Base-by-base conservation (phyloP, 2,888 invertebrate genomes). In the Amphiduros pacificus region DNA sequence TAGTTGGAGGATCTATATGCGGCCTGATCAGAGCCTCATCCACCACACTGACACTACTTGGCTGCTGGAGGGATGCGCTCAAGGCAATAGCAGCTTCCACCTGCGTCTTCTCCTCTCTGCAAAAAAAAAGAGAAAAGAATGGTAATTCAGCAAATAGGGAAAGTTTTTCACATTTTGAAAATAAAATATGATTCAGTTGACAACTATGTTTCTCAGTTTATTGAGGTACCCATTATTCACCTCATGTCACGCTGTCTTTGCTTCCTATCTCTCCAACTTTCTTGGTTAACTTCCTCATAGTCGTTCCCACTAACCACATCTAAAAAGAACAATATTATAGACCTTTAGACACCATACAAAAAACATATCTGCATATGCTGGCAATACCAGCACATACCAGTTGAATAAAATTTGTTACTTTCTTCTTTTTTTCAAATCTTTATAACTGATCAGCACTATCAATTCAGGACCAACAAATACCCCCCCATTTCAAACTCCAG, bases 61-160 rank as follows among this genome's bases (percentile, higher is more conserved):
- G 52, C 1, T 55, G 36, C 31, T 66, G 62, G 67, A 76, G 67
- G 2, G 76, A 74, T 1, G 75, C 75, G 41, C 73, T 66, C 4
- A 77, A 62, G 6, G 73, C 74, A 14, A 65, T 65, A 1, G 73
- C 69, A 9, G 74, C 60, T 41, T 76, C 74, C 24, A 58, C 26
- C n/a, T n/a, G n/a, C n/a, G n/a, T n/a, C n/a, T n/a, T n/a, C 26
- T 73, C 72, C 22, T 72, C 72, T 55, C 73, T 74, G 61, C 40
- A 54, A 49, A 17, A 24, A 40, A 40, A 52, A 27, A 62, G 27
- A 50, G 32, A 17, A 9, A 48, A 20, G 9, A 17, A 36, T 36
- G 36, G 17, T n/a, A n/a, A n/a, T n/a, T n/a, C n/a, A n/a, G n/a
- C n/a, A n/a, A n/a, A n/a, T n/a, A n/a, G n/a, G n/a, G n/a, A n/a